Percentiles rank a stretch among this genome's conserved stretches.
These are phyloP conservation scores for Nowickia ferox DNA, from an alignment of 2,888 invertebrate genomes.

Conservation along the genomic window DNA sequence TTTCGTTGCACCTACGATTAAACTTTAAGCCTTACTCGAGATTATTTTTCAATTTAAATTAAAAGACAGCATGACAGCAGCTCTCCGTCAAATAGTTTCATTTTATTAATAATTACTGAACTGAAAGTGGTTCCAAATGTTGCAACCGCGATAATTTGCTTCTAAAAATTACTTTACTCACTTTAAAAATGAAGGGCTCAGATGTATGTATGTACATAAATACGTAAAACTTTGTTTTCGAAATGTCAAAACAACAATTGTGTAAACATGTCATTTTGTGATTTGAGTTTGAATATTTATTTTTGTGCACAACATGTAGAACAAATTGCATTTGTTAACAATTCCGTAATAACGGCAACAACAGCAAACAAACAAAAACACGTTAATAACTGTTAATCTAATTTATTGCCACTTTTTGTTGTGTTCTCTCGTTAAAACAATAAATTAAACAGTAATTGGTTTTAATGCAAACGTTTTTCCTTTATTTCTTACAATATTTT, in stretches of 20 bases:
- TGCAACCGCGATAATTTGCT: no score
- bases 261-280: conserved; percentile 4
- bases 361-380: neutral
- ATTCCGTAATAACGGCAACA: neutral
- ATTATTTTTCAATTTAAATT: no score
- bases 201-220: no score
- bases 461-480: conserved; percentile 2
- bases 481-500: conserved; percentile 22
- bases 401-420: conserved; percentile 36
- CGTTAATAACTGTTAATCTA: conserved; percentile 9
- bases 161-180: no score
- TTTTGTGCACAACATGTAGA: neutral
- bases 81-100: no score
- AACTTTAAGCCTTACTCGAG: no score
- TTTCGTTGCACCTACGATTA: no score
- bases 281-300: neutral
- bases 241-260: neutral
- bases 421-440: conserved; percentile 29
- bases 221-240: no score
- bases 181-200: no score
- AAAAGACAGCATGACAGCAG: no score
- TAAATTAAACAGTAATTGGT: conserved; percentile 55
- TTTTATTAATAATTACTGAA: no score
- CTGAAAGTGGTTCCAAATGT: no score
- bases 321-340: conserved; percentile 8